Base-by-base conservation (phyloP, 2,797 vertebrate genomes). In the Rallus crepitans region DNA sequence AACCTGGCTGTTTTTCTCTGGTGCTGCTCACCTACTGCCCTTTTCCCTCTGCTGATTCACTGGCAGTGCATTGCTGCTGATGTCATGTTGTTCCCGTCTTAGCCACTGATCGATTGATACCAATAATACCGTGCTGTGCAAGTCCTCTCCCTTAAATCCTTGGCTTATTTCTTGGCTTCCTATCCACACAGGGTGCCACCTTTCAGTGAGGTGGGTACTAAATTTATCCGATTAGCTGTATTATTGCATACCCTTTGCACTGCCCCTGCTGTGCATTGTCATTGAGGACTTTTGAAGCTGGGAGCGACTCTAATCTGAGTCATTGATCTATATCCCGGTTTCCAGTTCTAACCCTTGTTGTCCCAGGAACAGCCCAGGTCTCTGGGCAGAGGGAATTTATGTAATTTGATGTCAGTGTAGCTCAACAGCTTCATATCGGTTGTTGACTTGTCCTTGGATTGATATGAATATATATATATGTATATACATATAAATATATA, bases 11-110 rank as follows among this genome's bases (percentile, higher is more conserved):
- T 24, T 91, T 59, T 86, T n/a, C 61, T 59, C 64, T 77, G 23
- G 4, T 47, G 31, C 68, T 87, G 53, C 87, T 90, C 69, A 87
- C 65, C 81, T 87, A 12, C 45, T 91, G 63, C 68, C 76, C 72
- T 84, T 78, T 88, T 56, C 25, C 42, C 56, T 69, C 42, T 82
- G 89, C 82, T 90, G 80, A 90, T 93, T 96, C 80, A 69, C 65
- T 57, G 78, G 15, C 56, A 66, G 45, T 39, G 25, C 59, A 2
- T 40, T 52, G 60, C 76, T 66, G 82, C 66, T 94, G 85, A 37
- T 83, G 59, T 84, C 87, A 84, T 6, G 0, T 84, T 81, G 64
- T 61, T 93, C 55, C 70, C 12, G 6, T 90, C 25, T 83, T 72
- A 53, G 39, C 33, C 59, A 8, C 30, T 72, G 72, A 86, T 66